A percentile compares a stretch with the other conserved stretches of the same genome.
Conservation (phyloP, 2,797 vertebrate genomes). For the Diplodus sargus region DNA sequence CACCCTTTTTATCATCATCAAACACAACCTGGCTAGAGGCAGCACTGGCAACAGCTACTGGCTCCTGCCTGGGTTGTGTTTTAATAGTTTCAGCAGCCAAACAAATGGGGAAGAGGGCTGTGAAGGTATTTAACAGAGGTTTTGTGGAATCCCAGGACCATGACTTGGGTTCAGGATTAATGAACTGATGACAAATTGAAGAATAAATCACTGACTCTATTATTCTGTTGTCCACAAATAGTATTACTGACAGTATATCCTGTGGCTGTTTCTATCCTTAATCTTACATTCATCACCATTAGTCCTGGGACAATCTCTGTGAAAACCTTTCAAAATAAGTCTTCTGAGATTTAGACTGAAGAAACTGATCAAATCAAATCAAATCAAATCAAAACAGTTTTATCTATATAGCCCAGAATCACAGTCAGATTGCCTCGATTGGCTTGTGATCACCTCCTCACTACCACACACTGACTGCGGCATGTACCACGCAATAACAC, state of each 20-base stretch:
- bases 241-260: neutral
- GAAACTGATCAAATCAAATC: too few relatives aligned
- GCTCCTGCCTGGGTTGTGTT: neutral
- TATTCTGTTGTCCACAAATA: neutral
- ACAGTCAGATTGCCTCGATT: too few relatives aligned
- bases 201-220: neutral
- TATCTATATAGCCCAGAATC: too few relatives aligned
- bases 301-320: neutral
- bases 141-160: neutral
- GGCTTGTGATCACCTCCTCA: neutral
- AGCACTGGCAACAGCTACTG: neutral
- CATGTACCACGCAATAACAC: neutral
- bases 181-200: neutral
- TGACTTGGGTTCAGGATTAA: neutral
- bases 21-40: neutral
- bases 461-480: neutral
- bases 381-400: too few relatives aligned
- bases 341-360: neutral
- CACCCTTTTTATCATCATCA: neutral
- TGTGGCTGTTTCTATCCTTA: too few relatives aligned
- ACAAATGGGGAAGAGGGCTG: neutral
- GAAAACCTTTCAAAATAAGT: constrained; percentile 1
- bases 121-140: neutral
- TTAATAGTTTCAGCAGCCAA: constrained; percentile 1
- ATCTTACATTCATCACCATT: neutral